Conservation (phyloP, 2,888 invertebrate genomes). For the Poecilobothrus nobilitatus region DNA sequence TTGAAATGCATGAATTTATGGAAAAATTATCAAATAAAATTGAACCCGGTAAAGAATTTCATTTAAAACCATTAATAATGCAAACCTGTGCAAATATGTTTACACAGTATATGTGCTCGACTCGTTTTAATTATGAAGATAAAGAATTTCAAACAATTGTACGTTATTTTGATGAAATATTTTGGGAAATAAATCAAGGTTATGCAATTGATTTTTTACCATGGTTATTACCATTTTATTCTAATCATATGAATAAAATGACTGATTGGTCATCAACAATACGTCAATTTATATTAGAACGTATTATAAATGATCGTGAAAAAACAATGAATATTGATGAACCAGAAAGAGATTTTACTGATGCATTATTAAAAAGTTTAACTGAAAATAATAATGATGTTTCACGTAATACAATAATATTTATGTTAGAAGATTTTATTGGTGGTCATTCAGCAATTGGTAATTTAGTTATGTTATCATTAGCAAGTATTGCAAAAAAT, state of each 20-base stretch:
- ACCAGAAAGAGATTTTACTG: conserved; percentile 68
- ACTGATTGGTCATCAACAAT: conserved; percentile 62
- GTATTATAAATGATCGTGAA: conserved; percentile 53
- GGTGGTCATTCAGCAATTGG: conserved; percentile 84
- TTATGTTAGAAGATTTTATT: conserved; percentile 76
- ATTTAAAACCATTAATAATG: conserved; percentile 64
- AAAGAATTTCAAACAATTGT: conserved; percentile 59
- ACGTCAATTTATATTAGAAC: conserved; percentile 61
- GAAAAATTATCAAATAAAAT: conserved; percentile 47
- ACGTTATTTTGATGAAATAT: conserved; percentile 72
- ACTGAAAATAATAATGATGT: conserved; percentile 51
- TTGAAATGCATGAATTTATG: conserved; percentile 57
- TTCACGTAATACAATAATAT: conserved; percentile 70
- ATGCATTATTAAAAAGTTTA: conserved; percentile 64
- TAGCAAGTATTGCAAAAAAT: conserved; percentile 60
- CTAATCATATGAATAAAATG: conserved; percentile 57
- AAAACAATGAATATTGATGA: conserved; percentile 46
- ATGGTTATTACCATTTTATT: conserved; percentile 67
- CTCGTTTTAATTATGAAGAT: conserved; percentile 62
- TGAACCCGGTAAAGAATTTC: conserved; percentile 40
- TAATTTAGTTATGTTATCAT: conserved; percentile 68
- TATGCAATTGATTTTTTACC: conserved; percentile 81
- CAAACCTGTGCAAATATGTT: conserved; percentile 77
- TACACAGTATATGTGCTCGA: conserved; percentile 77
- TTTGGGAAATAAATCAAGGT: conserved; percentile 86